These are phyloP conservation scores for Drosophila kokeensis DNA, from an alignment of 2,888 invertebrate species.

Conservation along the genomic window DNA sequence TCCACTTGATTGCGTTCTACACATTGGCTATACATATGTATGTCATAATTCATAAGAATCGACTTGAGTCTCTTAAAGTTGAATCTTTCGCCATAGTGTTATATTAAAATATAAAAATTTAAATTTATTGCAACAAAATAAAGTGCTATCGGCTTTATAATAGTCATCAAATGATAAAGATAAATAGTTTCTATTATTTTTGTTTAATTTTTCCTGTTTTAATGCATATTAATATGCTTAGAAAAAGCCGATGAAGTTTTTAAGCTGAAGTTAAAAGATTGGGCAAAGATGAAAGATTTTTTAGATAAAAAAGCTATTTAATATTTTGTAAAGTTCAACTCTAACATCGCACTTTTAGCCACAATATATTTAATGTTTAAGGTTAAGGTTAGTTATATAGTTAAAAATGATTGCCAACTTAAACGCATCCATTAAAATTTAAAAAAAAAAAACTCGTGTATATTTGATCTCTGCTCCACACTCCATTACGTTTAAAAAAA, in stretches of 20 bases:
- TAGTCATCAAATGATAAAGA: not conserved
- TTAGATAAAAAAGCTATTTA: not conserved
- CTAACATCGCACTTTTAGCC: not conserved
- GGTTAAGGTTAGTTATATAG: not conserved
- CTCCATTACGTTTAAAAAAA: slow-evolving; percentile 5
- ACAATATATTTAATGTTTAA: not conserved
- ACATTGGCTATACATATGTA: slow-evolving; percentile 32
- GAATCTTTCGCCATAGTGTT: not conserved
- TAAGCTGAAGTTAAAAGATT: not conserved
- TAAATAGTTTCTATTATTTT: not conserved
- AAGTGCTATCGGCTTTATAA: not conserved
- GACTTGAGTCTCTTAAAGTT: not conserved
- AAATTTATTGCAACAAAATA: not conserved
- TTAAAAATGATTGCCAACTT: not conserved
- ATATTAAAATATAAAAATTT: not conserved
- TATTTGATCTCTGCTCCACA: slow-evolving; percentile 4
- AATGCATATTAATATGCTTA: not conserved
- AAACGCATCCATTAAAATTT: slow-evolving; percentile 7
- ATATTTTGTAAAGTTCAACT: not conserved
- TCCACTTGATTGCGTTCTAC: slow-evolving; percentile 17
- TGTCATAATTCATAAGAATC: slow-evolving; percentile 4
- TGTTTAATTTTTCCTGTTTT: not conserved
- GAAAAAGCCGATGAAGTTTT: no score
- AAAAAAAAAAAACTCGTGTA: not conserved
- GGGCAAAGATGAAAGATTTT: no score